phyloP scores from a whole-genome alignment of 2,113 vertebrate species.

The Plecturocebus donacophilus region DNA sequence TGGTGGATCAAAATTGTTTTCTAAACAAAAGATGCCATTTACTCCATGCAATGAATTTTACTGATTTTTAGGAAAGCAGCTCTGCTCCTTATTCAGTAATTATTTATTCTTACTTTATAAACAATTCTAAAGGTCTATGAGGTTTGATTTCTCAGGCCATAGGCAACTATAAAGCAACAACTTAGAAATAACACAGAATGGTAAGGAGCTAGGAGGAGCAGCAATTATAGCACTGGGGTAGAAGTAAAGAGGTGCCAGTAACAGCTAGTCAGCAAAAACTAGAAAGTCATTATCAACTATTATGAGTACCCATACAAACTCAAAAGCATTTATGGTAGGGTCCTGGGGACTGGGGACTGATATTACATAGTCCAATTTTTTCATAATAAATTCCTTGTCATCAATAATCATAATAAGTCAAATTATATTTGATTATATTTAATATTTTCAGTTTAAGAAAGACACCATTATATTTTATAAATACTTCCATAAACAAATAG shows the following conservation, averaged over 20 bases:
- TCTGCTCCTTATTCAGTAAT: background rate
- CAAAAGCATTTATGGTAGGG: background rate
- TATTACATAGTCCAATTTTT: background rate
- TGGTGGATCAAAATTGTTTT: background rate
- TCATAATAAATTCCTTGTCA: background rate
- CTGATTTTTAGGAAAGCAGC: background rate
- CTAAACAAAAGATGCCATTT: slow-evolving; percentile 33
- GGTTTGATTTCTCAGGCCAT: background rate
- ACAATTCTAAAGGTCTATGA: background rate
- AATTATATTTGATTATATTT: background rate
- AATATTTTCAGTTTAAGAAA: slow-evolving; percentile 21
- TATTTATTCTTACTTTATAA: background rate
- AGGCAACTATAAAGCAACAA: background rate
- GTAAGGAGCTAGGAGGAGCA: background rate
- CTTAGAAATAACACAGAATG: background rate
- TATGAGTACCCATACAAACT: background rate
- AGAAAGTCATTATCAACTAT: background rate
- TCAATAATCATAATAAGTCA: background rate
- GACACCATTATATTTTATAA: background rate
- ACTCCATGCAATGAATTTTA: background rate
- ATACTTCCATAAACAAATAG: background rate
- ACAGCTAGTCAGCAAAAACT: background rate
- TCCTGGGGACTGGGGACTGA: background rate
- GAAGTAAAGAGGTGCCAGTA: background rate
- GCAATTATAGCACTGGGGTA: background rate